A percentile compares a stretch with the other conserved stretches of the same genome.
phyloP scores from a whole-genome alignment of 1,140 invertebrate genomes.

The Drosophila kepulauana region DNA sequence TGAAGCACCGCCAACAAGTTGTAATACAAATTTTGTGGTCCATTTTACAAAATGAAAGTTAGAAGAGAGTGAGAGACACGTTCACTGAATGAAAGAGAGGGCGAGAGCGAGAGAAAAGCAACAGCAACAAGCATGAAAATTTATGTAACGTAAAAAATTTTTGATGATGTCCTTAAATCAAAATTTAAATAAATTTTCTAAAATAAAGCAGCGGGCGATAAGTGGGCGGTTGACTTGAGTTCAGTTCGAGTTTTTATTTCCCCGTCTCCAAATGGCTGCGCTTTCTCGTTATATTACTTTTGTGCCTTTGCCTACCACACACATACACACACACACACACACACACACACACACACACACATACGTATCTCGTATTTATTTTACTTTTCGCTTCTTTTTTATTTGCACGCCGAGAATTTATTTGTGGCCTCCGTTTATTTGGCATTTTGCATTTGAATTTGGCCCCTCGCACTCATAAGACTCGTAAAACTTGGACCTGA shows the following conservation, averaged over 20 bases:
- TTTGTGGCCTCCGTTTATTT: conserved; percentile 69
- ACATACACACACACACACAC: conserved; percentile 11
- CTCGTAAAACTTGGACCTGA: conserved; percentile 45
- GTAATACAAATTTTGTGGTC: conserved; percentile 80
- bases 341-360: conserved; percentile 31
- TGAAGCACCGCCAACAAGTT: conserved; percentile 66
- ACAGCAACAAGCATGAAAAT: conserved; percentile 61
- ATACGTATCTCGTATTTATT: conserved; percentile 47
- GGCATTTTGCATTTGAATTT: conserved; percentile 53
- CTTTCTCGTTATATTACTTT: conserved; percentile 38
- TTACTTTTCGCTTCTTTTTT: conserved; percentile 58
- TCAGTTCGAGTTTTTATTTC: conserved; percentile 52
- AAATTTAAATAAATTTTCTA: conserved; percentile 80
- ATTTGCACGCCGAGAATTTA: conserved; percentile 69
- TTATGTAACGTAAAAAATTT: conserved; percentile 80
- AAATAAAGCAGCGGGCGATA: conserved; percentile 49
- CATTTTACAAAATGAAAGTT: conserved; percentile 80
- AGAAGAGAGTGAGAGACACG: conserved; percentile 35
- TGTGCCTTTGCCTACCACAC: conserved; percentile 19
- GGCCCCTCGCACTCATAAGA: neutral
- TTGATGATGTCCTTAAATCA: conserved; percentile 84
- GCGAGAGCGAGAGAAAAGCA: neutral
- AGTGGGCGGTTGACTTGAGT: conserved; percentile 2
- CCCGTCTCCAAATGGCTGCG: neutral
- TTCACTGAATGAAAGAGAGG: neutral